Percentiles rank a stretch among this genome's conserved stretches.
phyloP scores from a whole-genome alignment of 2,797 vertebrate genomes.

The Takifugu rubripes region DNA sequence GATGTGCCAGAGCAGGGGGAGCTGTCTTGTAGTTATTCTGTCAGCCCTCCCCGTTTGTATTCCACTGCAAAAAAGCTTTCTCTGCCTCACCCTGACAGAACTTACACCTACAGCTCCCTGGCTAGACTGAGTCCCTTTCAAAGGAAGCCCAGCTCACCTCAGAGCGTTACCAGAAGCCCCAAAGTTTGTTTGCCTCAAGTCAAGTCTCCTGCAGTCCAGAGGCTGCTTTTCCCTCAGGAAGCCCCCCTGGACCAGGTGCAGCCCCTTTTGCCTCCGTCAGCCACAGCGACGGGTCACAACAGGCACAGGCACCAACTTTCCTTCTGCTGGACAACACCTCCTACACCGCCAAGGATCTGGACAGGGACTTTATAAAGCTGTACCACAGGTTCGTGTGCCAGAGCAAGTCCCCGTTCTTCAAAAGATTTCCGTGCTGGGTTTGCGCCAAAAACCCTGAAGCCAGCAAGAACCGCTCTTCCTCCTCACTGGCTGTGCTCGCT shows the following conservation, averaged over 20 bases:
- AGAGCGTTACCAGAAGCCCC: conserved; percentile 27
- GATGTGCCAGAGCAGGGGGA: conserved; percentile 14
- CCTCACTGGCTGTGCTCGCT: conserved; percentile 49
- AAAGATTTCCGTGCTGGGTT: conserved; percentile 43
- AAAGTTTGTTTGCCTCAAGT: not conserved
- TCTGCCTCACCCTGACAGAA: conserved; percentile 9
- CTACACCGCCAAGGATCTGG: conserved; percentile 35
- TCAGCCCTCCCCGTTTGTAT: conserved; percentile 12
- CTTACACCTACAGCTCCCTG: conserved; percentile 27
- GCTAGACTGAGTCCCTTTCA: conserved; percentile 49
- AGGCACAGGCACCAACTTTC: conserved; percentile 36
- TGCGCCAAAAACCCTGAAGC: conserved; percentile 30
- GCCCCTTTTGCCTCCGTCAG: conserved; percentile 9
- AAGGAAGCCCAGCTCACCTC: conserved; percentile 27
- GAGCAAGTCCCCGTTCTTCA: conserved; percentile 24
- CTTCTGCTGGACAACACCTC: not conserved
- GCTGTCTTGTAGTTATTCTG: not conserved
- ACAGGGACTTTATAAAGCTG: conserved; percentile 61
- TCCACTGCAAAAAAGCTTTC: not conserved
- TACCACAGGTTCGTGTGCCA: conserved; percentile 74
- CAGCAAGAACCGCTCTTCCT: conserved; percentile 21
- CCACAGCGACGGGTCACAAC: not conserved
- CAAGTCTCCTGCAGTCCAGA: conserved; percentile 14
- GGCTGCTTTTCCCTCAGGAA: conserved; percentile 16
- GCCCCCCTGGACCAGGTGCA: not conserved